A percentile compares a stretch with the other conserved stretches of the same genome.
Evolutionary conservation across 2,113 vertebrate genomes (phyloP).

Genomic region (Prinia subflava): DNA sequence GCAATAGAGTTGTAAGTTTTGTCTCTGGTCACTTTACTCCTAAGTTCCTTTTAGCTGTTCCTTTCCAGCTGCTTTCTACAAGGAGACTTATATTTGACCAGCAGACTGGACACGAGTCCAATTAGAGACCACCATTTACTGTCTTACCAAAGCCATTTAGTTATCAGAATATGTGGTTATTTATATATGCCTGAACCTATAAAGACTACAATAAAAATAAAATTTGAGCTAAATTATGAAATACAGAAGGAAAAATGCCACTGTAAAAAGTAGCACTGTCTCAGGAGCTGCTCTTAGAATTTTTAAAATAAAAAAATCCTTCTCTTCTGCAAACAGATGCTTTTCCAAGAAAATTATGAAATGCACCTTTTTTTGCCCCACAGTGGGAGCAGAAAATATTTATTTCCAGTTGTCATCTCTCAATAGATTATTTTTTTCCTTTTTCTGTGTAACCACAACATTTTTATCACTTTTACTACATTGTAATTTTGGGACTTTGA

Average conservation of each 20-base stretch:
- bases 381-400: neutral
- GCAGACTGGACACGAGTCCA: neutral
- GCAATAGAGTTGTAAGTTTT: neutral
- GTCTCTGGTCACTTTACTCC: neutral
- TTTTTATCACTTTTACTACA: neutral
- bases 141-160: neutral
- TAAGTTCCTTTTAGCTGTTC: neutral
- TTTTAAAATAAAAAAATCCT: neutral
- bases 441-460: rapidly evolving
- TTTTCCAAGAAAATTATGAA: neutral
- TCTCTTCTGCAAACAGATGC: neutral
- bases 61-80: neutral
- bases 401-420: neutral
- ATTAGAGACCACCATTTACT: neutral
- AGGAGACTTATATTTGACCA: neutral
- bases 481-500: neutral
- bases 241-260: neutral
- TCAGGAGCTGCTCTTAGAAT: neutral
- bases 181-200: neutral
- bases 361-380: neutral
- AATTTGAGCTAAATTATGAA: neutral
- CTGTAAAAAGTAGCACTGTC: neutral
- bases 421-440: neutral
- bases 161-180: neutral
- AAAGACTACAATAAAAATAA: neutral